phyloP scores from a whole-genome alignment of 2,113 vertebrate genomes.

The Lucifuga dentata region DNA sequence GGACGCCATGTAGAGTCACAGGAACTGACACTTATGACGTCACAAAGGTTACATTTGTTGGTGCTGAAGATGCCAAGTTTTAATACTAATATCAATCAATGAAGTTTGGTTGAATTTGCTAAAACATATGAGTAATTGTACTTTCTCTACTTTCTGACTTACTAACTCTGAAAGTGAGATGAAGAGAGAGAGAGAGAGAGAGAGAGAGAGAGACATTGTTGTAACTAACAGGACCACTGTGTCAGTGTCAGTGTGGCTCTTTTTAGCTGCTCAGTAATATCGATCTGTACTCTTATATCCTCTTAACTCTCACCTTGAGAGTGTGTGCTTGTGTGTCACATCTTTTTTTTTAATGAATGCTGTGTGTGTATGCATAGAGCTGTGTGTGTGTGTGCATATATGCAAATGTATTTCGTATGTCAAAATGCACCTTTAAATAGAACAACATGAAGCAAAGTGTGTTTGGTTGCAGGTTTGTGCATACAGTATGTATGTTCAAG shows the following conservation, averaged over 20 bases:
- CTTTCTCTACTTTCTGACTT: too few species aligned
- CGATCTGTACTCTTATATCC: slow-evolving; percentile 41
- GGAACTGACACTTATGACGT: too few species aligned
- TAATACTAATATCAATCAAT: too few species aligned
- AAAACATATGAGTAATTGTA: too few species aligned
- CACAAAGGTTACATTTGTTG: too few species aligned
- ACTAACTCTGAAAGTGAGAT: background rate
- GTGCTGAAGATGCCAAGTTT: too few species aligned
- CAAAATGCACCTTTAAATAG: background rate
- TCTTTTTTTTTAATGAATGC: slow-evolving; percentile 13
- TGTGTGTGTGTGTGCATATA: background rate
- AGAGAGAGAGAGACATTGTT: background rate
- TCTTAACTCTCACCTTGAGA: slow-evolving; percentile 50
- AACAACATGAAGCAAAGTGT: background rate
- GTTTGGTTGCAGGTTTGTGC: background rate
- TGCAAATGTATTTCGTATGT: background rate
- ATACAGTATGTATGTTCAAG: background rate
- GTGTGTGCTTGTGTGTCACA: background rate
- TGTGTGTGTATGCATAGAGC: background rate
- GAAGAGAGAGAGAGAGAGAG: background rate
- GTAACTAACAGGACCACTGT: slow-evolving; percentile 17
- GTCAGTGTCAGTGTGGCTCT: slow-evolving; percentile 22
- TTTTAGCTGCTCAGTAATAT: slow-evolving; percentile 37
- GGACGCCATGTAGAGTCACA: too few species aligned
- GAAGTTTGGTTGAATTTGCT: too few species aligned